Percentiles rank a stretch among this genome's conserved stretches.
Conservation (phyloP, 35 echinoderm and acorn worm genomes). For the Diadema setosum region DNA sequence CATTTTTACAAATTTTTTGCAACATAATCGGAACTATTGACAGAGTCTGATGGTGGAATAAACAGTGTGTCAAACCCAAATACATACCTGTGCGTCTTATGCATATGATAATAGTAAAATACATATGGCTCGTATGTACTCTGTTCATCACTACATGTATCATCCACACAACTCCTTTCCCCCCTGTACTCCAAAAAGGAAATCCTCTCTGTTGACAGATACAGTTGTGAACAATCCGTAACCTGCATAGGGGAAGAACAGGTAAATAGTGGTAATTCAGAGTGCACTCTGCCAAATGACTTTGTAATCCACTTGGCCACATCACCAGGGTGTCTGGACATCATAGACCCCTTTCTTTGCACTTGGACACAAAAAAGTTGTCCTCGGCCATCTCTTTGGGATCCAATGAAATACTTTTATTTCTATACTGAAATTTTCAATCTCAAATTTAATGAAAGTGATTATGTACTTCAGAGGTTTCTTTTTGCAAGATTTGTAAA, state of each 20-base stretch:
- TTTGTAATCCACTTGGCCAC: neutral
- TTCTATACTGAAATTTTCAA: neutral
- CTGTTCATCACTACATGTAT: neutral
- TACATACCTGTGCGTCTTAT: neutral
- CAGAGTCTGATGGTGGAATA: neutral
- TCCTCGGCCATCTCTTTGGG: neutral
- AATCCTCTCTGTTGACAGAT: neutral
- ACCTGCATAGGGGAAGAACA: neutral
- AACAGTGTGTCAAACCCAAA: neutral
- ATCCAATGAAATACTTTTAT: neutral
- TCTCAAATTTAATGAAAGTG: too few species aligned
- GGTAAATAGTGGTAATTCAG: neutral
- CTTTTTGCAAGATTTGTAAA: neutral
- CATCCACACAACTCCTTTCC: neutral
- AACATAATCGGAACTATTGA: neutral
- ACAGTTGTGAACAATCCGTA: conserved; percentile 8
- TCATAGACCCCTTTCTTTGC: neutral
- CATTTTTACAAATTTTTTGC: neutral
- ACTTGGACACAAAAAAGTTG: neutral
- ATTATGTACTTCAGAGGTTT: neutral
- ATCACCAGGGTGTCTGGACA: neutral
- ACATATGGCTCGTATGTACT: neutral
- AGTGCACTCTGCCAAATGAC: neutral
- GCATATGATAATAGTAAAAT: neutral
- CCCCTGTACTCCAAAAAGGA: conserved; percentile 14